Evolutionary conservation across 2,797 vertebrate genomes (phyloP).

Genomic region (Neoniphon sammara): DNA sequence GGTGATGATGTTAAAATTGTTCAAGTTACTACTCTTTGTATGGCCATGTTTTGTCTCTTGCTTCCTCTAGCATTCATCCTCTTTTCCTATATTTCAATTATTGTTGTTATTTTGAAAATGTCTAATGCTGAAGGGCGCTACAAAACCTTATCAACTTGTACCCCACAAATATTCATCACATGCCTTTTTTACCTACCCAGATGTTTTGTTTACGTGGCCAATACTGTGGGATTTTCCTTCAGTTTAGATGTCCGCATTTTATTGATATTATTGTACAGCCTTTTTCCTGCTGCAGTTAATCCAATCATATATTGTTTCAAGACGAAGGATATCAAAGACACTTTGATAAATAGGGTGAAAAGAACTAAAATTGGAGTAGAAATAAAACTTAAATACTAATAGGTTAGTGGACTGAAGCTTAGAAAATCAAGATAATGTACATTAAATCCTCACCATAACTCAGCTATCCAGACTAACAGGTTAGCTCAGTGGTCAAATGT

Average conservation of each 20-base stretch:
- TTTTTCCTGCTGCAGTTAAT: constrained; percentile 79
- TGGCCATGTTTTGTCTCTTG: constrained; percentile 36
- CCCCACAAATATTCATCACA: constrained; percentile 76
- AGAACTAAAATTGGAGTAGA: constrained; percentile 5
- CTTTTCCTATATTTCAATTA: constrained; percentile 73
- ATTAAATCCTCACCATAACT: no score
- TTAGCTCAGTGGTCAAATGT: no score
- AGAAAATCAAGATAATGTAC: no score
- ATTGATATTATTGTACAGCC: constrained; percentile 67
- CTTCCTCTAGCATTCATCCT: constrained; percentile 67
- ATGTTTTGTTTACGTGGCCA: constrained; percentile 60
- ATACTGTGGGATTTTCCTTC: constrained; percentile 34
- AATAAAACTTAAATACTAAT: not conserved
- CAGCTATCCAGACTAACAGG: no score
- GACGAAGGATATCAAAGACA: constrained; percentile 51
- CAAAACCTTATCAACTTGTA: constrained; percentile 79
- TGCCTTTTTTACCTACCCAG: constrained; percentile 70
- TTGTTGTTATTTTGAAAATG: constrained; percentile 69
- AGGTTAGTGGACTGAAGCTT: not conserved
- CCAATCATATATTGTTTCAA: constrained; percentile 81
- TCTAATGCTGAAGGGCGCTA: constrained; percentile 52
- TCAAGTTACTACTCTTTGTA: constrained; percentile 48
- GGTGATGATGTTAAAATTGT: constrained; percentile 40
- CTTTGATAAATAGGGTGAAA: constrained; percentile 20
- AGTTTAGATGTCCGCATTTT: constrained; percentile 64